Evolutionary conservation across 2,888 invertebrate genomes (phyloP), one percentile per base, ranked within the genome.

Genomic region (Leucozona laternaria): DNA sequence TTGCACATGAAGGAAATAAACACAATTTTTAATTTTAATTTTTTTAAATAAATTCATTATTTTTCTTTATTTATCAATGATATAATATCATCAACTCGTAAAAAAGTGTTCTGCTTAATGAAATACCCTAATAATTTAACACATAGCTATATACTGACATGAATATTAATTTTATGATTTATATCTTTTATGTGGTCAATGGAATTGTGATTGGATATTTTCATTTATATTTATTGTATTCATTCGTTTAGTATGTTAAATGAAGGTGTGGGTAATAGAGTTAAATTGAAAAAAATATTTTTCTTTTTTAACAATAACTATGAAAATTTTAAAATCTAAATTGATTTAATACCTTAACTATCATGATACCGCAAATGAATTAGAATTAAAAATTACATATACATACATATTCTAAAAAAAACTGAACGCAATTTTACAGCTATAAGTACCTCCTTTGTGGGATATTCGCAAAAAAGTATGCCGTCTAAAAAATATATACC

Each of bases 151-250:
- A 0, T n/a, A n/a, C n/a, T 15, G 13, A 1, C 8, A 53, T 53
- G 25, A 53, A 53, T 53, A 53, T 53, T 53, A 28, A 28, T 53
- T 53, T 53, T 53, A n/a, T 53, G 25, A 28, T 53, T 53, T n/a
- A n/a, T 28, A 53, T 28, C n/a, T 28, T 53, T 53, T 50, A 22
- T 22, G 15, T 3, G 2, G 17, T 31, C 4, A 5, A 50, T 50
- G 48, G 15, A 17, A 48, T 48, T 48, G 48, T 22, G 22, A 22
- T 22, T 50, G 48, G 13, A 22, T 22, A 50, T 20, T 20, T 45
- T 45, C 2, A 11, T 50, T 17, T 48, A 4, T 20, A 48, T 20
- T 48, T 20, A 10, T 48, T 8, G 0, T 48, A 43, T 43, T 43
- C 7, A 15, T 6, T 43, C 40, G 15, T 43, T 43, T 43, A 6